These are phyloP conservation scores for Iselma pallidipennis DNA, from an alignment of 2,888 invertebrate species.

Conservation along the genomic window DNA sequence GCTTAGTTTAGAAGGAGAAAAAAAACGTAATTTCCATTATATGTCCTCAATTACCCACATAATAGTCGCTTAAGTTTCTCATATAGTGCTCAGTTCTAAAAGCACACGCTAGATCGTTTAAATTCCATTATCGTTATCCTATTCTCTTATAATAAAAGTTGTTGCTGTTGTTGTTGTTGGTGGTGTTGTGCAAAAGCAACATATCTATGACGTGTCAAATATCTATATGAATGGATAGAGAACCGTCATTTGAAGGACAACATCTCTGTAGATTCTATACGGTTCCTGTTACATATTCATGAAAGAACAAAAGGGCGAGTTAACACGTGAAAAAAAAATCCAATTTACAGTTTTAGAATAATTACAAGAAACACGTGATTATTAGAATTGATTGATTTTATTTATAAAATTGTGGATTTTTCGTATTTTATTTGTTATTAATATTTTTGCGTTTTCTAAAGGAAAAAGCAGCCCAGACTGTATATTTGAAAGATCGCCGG, in stretches of 20 bases:
- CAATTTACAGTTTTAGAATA: too few species aligned
- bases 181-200: conserved; percentile 12
- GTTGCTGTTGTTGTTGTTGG: too few species aligned
- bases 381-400: too few species aligned
- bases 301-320: background rate
- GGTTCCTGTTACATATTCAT: conserved; percentile 24
- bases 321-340: conserved; percentile 1
- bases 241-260: conserved; percentile 26
- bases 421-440: too few species aligned
- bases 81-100: background rate
- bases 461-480: background rate
- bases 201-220: conserved; percentile 27
- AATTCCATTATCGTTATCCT: conserved; percentile 4
- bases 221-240: conserved; percentile 31
- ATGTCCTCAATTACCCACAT: too few species aligned
- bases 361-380: too few species aligned
- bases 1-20: too few species aligned
- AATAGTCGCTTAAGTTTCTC: background rate
- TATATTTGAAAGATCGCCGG: background rate
- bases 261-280: conserved; percentile 19
- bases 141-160: conserved; percentile 11
- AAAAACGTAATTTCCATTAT: too few species aligned
- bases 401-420: too few species aligned
- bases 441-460: too few species aligned
- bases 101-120: background rate